phyloP scores from a whole-genome alignment of 1,140 invertebrate species.

The Ceratoteleas bidentatus region DNA sequence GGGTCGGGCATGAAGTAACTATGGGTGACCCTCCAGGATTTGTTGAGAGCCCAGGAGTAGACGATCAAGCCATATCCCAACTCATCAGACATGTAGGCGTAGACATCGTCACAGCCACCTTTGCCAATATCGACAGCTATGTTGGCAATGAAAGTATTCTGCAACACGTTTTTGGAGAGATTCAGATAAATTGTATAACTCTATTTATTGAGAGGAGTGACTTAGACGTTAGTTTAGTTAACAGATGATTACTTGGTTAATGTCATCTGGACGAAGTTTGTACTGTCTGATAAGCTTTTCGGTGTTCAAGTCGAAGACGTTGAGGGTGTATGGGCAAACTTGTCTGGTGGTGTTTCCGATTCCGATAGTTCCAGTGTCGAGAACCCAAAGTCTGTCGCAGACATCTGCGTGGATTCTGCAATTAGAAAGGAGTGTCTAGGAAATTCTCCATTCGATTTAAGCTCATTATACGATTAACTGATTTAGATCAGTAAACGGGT shows the following conservation, averaged over 20 bases:
- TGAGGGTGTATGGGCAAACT: slow-evolving; percentile 87
- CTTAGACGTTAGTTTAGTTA: background rate
- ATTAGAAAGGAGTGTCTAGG: background rate
- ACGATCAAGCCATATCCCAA: slow-evolving; percentile 89
- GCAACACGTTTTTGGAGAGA: background rate
- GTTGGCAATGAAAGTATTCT: slow-evolving; percentile 90
- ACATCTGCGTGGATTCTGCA: slow-evolving; percentile 84
- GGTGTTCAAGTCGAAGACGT: slow-evolving; percentile 88
- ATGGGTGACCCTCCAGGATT: slow-evolving; percentile 89
- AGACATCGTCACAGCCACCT: slow-evolving; percentile 87
- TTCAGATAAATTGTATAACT: too few relatives aligned
- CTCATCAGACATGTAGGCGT: slow-evolving; percentile 91
- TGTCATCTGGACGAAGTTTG: slow-evolving; percentile 86
- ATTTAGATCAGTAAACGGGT: background rate
- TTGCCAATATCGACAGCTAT: slow-evolving; percentile 89
- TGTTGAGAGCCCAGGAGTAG: slow-evolving; percentile 88
- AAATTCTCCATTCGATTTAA: too few relatives aligned
- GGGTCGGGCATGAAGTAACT: slow-evolving; percentile 91
- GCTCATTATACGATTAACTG: background rate
- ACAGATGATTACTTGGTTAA: slow-evolving; percentile 81
- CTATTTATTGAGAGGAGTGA: too few relatives aligned
- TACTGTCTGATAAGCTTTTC: slow-evolving; percentile 87
- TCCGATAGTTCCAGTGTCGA: slow-evolving; percentile 90
- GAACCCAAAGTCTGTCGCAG: slow-evolving; percentile 90
- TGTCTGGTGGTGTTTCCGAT: slow-evolving; percentile 88